Percentiles rank a stretch among this genome's conserved stretches.
Conservation (phyloP, 2,888 invertebrate species). For the Cancer borealis region DNA sequence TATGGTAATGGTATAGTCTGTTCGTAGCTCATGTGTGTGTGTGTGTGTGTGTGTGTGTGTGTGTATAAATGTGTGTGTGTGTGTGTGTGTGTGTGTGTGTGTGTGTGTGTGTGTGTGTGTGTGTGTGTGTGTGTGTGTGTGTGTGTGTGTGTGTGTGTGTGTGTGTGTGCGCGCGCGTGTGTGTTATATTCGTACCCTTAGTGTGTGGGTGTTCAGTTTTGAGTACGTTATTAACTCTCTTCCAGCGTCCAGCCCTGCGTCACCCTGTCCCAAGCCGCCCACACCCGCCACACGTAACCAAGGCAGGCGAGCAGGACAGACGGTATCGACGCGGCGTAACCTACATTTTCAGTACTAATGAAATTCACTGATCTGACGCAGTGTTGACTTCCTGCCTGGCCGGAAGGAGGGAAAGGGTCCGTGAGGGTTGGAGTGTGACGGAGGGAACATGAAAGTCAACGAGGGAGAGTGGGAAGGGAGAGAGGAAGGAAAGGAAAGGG, state of each 20-base stretch:
- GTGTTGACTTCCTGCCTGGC: not conserved
- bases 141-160: not conserved
- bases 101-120: not conserved
- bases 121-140: not conserved
- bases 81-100: not conserved
- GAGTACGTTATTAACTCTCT: not conserved
- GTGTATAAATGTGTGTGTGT: not conserved
- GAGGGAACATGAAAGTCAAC: not conserved
- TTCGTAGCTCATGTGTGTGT: not conserved
- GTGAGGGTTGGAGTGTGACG: not conserved
- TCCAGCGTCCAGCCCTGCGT: not conserved
- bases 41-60: not conserved
- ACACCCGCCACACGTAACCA: not conserved
- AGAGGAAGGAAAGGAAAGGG: not conserved
- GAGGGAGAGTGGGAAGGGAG: not conserved
- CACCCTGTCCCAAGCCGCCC: not conserved
- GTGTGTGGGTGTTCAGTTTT: not conserved
- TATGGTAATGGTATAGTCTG: not conserved
- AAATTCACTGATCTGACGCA: not conserved
- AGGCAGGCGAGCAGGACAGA: not conserved
- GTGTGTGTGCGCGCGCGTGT: not conserved
- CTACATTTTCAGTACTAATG: conserved; percentile 33
- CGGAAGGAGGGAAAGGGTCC: not conserved
- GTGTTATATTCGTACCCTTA: not conserved
- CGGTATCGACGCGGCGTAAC: not conserved